Base-by-base conservation (phyloP, 1,140 invertebrate species). In the Ectropis grisescens region DNA sequence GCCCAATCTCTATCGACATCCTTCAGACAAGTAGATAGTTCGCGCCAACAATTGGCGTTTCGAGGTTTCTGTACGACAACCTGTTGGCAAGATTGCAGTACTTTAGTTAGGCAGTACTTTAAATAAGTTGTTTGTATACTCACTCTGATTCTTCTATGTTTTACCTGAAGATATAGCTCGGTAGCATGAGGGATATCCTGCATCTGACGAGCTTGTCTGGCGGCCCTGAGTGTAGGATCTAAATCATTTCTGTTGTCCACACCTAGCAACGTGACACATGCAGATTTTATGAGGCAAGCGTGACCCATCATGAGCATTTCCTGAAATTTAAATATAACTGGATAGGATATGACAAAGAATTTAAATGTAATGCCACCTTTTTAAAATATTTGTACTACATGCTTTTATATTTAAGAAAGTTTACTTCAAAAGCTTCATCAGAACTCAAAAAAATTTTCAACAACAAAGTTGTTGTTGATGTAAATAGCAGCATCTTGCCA, bases 241-340 rank as follows among this genome's bases (percentile, higher is more conserved):
- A 57, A 3, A 6, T 46, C 33, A 10, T 30, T 31, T n/a, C 8
- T 11, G 1, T 34, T 31, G 3, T 57, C 55, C 1, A 13, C 12
- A 0, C 14, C 46, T 8, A 52, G 10, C 10, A 78, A 33, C 4
- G 47, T 50, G n/a, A 60, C 47, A 25, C 43, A 38, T 0, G 65
- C 38, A 7, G 47, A 37, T n/a, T 51, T 47, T 48, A 64, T 51
- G 1, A 80, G 47, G 36, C 60, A 62, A 1, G 58, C 56, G 32
- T 80, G 75, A 2, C 58, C 47, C 57, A 80, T 69, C 50, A 69
- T 57, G 13, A 62, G 27, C 57, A 80, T 48, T 37, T 80, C 75
- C 75, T 80, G 16, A 27, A 44, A 19, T n/a, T n/a, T n/a, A n/a
- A n/a, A n/a, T n/a, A n/a, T n/a, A n/a, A n/a, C n/a, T n/a, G n/a